Percentiles rank a stretch among this genome's conserved stretches.
Evolutionary conservation across 2,888 invertebrate genomes (phyloP).

Genomic region (Synergus japonicus): DNA sequence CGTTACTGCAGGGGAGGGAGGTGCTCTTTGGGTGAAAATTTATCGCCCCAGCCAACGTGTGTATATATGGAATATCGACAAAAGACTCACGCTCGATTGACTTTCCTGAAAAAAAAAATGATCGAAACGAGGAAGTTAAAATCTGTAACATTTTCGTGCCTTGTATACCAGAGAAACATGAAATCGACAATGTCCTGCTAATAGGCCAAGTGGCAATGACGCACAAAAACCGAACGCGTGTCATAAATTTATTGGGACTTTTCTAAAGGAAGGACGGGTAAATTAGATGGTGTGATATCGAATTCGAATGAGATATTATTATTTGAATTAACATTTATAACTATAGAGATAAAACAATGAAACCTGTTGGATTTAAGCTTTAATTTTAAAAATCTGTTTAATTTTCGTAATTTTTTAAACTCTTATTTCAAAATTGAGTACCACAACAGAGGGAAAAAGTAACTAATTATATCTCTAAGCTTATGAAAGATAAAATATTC

Average conservation of each 20-base stretch:
- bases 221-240: conserved; percentile 8
- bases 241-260: conserved; percentile 20
- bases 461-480: too few species aligned
- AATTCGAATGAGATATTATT: background rate
- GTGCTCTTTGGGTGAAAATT: conserved; percentile 21
- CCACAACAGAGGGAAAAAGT: too few species aligned
- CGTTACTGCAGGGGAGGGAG: conserved; percentile 14
- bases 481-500: too few species aligned
- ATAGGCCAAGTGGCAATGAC: conserved; percentile 24
- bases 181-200: conserved; percentile 27
- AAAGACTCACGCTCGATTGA: conserved; percentile 71
- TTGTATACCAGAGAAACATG: conserved; percentile 20
- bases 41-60: conserved; percentile 12
- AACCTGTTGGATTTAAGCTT: too few species aligned
- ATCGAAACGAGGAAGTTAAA: conserved; percentile 41
- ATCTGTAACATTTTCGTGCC: conserved; percentile 31
- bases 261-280: background rate
- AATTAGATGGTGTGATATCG: background rate
- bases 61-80: conserved; percentile 59
- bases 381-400: too few species aligned
- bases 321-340: background rate
- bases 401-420: too few species aligned
- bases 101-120: conserved; percentile 54
- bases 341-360: too few species aligned
- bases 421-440: too few species aligned